phyloP scores from a whole-genome alignment of 2,797 vertebrate species.

The Chelon labrosus region DNA sequence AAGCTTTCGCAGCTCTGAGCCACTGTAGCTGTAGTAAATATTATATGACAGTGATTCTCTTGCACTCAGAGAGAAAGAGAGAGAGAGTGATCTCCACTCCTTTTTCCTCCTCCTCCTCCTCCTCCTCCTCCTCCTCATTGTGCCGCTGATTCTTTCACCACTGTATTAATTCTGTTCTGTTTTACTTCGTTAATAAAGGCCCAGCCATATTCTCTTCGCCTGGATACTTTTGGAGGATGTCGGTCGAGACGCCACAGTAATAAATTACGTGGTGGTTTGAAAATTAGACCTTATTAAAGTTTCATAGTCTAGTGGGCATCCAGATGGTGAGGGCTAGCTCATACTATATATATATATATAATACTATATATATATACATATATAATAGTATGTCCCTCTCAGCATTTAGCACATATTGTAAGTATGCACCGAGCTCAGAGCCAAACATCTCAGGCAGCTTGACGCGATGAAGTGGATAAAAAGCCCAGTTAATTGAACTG shows the following conservation, averaged over 20 bases:
- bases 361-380: constrained; percentile 7
- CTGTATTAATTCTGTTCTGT: constrained; percentile 26
- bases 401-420: constrained; percentile 52
- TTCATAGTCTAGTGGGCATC: constrained; percentile 56
- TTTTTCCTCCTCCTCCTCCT: no score
- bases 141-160: constrained; percentile 11
- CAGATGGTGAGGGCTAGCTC: constrained; percentile 40
- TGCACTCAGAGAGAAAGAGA: neutral
- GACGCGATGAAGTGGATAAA: constrained; percentile 60
- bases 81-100: constrained; percentile 18
- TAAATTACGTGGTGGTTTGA: constrained; percentile 60
- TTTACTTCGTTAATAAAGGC: constrained; percentile 27
- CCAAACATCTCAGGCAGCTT: constrained; percentile 55
- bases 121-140: constrained; percentile 8
- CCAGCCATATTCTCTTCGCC: neutral
- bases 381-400: constrained; percentile 43
- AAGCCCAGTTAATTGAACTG: constrained; percentile 59
- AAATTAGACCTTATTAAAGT: constrained; percentile 68
- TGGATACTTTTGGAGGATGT: neutral
- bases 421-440: constrained; percentile 34
- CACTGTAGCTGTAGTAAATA: constrained; percentile 41
- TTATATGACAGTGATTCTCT: constrained; percentile 40
- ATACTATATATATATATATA: neutral
- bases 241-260: constrained; percentile 38
- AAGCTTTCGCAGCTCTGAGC: constrained; percentile 45